phyloP scores from a whole-genome alignment of 2,113 vertebrate genomes.

The Camelus bactrianus region DNA sequence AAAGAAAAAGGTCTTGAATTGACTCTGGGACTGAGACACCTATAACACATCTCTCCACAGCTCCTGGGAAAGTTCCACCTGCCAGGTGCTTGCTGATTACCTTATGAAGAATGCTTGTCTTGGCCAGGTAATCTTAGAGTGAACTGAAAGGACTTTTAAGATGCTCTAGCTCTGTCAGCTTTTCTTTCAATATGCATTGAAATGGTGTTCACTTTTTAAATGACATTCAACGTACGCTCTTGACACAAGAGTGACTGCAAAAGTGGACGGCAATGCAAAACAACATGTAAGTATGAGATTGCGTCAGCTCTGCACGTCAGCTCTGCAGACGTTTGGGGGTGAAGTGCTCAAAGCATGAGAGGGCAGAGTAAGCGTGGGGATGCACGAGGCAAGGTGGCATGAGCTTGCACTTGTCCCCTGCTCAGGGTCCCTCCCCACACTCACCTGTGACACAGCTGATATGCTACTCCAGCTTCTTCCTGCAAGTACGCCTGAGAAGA shows the following conservation, averaged over 20 bases:
- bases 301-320: background rate
- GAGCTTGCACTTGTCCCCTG: no score
- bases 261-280: background rate
- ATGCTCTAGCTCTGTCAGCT: background rate
- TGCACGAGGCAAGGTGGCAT: fast-evolving
- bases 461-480: background rate
- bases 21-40: background rate
- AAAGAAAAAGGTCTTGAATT: background rate
- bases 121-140: background rate
- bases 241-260: background rate
- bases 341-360: no score
- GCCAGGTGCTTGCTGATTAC: background rate
- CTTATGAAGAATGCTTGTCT: background rate
- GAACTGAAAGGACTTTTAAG: background rate
- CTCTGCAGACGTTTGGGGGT: background rate
- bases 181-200: background rate
- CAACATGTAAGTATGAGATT: background rate
- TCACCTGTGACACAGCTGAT: background rate
- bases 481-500: background rate
- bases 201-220: background rate
- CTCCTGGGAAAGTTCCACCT: background rate
- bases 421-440: background rate
- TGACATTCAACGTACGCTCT: background rate
- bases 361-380: no score
- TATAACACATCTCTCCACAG: background rate